Conservation (phyloP, 1,140 invertebrate species). For the Formica selysi region DNA sequence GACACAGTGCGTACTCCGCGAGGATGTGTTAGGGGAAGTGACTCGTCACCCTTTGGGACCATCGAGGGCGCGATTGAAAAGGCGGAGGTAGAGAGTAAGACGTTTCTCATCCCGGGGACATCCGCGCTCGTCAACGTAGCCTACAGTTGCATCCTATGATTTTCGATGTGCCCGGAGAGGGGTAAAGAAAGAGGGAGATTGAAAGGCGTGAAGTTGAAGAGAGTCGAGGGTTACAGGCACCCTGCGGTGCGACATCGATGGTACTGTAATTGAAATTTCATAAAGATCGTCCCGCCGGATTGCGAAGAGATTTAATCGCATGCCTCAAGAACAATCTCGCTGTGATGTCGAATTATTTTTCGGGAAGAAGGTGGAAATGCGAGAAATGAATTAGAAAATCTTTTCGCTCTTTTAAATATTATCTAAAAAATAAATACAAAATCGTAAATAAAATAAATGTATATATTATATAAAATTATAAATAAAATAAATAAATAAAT, state of each 20-base stretch:
- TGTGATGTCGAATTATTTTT: background rate
- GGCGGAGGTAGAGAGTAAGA: conserved; percentile 58
- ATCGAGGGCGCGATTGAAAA: conserved; percentile 52
- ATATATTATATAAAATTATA: too few species aligned
- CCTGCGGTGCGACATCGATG: conserved; percentile 64
- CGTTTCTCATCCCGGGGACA: conserved; percentile 60
- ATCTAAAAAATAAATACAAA: too few species aligned
- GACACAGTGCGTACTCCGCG: conserved; percentile 69
- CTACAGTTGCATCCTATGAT: conserved; percentile 65
- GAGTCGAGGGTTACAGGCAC: conserved; percentile 48
- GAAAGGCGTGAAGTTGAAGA: conserved; percentile 66
- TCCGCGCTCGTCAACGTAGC: conserved; percentile 50
- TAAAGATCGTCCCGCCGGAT: conserved; percentile 38
- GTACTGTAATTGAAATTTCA: conserved; percentile 68
- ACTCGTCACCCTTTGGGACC: conserved; percentile 66
- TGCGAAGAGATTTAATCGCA: conserved; percentile 35
- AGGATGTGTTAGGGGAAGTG: conserved; percentile 33
- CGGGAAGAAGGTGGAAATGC: too few species aligned
- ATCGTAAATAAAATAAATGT: too few species aligned
- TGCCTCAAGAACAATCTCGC: conserved; percentile 22
- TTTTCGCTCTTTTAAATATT: background rate
- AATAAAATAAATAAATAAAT: too few species aligned
- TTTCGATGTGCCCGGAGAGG: background rate
- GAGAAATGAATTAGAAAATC: background rate
- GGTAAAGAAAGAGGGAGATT: conserved; percentile 32